A percentile compares a stretch with the other conserved stretches of the same genome.
These are phyloP conservation scores for Plebejus melissa DNA, from an alignment of 2,888 invertebrate species.

Conservation along the genomic window DNA sequence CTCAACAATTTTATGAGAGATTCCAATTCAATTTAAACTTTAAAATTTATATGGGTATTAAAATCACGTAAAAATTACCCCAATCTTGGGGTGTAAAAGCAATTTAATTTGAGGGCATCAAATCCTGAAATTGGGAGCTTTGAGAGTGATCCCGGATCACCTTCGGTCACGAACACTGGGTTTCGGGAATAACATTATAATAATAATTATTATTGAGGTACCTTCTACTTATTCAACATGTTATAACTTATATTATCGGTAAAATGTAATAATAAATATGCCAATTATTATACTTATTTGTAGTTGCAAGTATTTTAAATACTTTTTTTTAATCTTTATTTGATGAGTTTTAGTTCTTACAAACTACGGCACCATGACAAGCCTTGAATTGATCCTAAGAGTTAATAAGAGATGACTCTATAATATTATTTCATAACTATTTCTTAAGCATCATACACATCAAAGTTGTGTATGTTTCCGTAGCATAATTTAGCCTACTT, in stretches of 20 bases:
- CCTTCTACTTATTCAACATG: not conserved
- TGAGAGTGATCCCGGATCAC: not conserved
- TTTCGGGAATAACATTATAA: not conserved
- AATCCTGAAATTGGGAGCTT: slow-evolving; percentile 13
- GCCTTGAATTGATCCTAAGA: too few relatives aligned
- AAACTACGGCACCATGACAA: too few relatives aligned
- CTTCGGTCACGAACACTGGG: not conserved
- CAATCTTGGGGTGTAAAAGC: not conserved
- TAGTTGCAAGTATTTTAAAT: too few relatives aligned
- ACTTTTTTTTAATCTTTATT: too few relatives aligned
- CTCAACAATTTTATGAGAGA: not conserved
- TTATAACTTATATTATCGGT: too few relatives aligned
- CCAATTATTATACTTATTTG: too few relatives aligned
- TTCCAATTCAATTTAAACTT: not conserved
- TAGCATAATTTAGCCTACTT: not conserved
- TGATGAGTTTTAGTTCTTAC: too few relatives aligned
- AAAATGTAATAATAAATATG: too few relatives aligned
- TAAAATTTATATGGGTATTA: not conserved
- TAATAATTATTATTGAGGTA: not conserved
- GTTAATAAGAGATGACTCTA: too few relatives aligned
- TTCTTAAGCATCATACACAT: too few relatives aligned
- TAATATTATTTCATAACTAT: too few relatives aligned
- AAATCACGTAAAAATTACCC: not conserved
- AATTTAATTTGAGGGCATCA: slow-evolving; percentile 19
- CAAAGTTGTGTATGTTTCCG: not conserved